A percentile compares a stretch with the other conserved stretches of the same genome.
phyloP scores from a whole-genome alignment of 1,140 invertebrate species.

The Phenacoccus solenopsis region DNA sequence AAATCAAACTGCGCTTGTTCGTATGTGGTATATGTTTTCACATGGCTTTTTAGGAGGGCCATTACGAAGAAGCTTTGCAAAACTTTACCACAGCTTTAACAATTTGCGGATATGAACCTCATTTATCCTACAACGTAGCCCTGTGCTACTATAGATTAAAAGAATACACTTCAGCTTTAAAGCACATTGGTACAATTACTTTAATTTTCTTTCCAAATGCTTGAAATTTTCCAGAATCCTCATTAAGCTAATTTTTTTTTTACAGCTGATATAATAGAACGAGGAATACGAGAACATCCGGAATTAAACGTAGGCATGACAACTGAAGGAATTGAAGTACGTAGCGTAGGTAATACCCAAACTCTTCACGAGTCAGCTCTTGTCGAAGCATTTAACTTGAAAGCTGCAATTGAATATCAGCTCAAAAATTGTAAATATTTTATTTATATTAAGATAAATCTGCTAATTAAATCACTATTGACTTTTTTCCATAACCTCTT shows the following conservation, averaged over 20 bases:
- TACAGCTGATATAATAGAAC: slow-evolving; percentile 87
- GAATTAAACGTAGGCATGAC: slow-evolving; percentile 95
- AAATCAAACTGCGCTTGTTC: no score
- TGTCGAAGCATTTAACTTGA: slow-evolving; percentile 96
- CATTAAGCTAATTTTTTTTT: slow-evolving; percentile 20
- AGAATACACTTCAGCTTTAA: slow-evolving; percentile 81
- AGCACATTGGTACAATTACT: slow-evolving; percentile 53
- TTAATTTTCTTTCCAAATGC: neutral
- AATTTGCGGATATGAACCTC: slow-evolving; percentile 73
- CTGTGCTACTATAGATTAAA: slow-evolving; percentile 90
- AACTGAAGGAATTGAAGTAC: slow-evolving; percentile 92
- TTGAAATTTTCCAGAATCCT: neutral
- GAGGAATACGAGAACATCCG: slow-evolving; percentile 91
- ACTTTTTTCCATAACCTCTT: neutral
- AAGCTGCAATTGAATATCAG: slow-evolving; percentile 96
- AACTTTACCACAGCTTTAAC: slow-evolving; percentile 85
- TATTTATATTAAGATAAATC: neutral
- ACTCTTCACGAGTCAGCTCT: slow-evolving; percentile 92
- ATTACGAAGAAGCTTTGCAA: slow-evolving; percentile 82
- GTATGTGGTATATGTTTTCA: no score
- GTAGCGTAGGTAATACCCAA: slow-evolving; percentile 94
- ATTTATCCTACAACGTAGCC: slow-evolving; percentile 92
- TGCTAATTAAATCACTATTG: neutral
- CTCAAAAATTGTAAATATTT: slow-evolving; percentile 72
- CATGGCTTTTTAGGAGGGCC: slow-evolving; percentile 52